phyloP scores from a whole-genome alignment of 1,140 invertebrate species.

The Temnothorax longispinosus region DNA sequence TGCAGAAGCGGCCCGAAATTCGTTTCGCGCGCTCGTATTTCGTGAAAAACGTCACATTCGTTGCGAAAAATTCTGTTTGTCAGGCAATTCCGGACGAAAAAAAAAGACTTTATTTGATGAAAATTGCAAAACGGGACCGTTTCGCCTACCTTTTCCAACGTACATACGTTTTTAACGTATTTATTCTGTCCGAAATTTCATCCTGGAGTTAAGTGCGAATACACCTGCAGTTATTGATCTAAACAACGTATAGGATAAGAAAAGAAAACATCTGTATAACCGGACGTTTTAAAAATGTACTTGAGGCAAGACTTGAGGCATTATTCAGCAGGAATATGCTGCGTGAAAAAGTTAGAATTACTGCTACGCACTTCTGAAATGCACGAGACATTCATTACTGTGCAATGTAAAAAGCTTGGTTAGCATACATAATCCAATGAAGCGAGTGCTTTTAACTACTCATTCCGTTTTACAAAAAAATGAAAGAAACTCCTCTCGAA shows the following conservation, averaged over 20 bases:
- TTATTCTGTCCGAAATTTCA: not conserved
- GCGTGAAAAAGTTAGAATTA: not conserved
- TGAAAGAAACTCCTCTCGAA: not conserved
- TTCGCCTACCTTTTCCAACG: not conserved
- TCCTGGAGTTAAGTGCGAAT: not conserved
- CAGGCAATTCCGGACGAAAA: not conserved
- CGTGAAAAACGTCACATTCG: not conserved
- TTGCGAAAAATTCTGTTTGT: constrained; percentile 19
- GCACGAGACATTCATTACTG: not conserved
- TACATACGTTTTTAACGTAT: not conserved
- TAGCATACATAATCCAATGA: constrained; percentile 5
- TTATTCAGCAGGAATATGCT: not conserved
- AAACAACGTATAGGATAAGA: not conserved
- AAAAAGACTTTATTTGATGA: not conserved
- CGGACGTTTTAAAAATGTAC: not conserved
- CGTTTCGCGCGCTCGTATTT: not conserved
- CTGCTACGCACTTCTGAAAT: not conserved
- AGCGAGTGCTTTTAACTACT: not conserved
- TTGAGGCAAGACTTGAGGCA: too few species aligned
- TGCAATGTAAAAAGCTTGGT: constrained; percentile 5
- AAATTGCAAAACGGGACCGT: not conserved
- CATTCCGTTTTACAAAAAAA: constrained; percentile 6
- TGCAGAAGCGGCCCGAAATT: not conserved
- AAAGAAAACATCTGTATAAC: not conserved
- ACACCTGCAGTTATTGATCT: not conserved